Conservation (phyloP, 1,140 invertebrate species). For the Pseudomyrmex dendroicus region DNA sequence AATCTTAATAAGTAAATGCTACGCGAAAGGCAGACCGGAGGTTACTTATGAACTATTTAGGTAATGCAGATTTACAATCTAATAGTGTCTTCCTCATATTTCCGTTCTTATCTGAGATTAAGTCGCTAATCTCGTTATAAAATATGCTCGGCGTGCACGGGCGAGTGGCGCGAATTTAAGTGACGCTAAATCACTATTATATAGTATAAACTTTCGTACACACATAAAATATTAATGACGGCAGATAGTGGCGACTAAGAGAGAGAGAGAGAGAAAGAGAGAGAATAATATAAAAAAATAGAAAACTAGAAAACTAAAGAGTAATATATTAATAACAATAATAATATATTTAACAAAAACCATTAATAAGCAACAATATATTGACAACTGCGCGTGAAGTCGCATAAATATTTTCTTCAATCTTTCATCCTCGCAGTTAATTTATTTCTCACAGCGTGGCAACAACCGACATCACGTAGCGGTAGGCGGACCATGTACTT, state of each 20-base stretch:
- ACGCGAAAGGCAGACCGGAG: not conserved
- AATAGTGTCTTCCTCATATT: slow-evolving; percentile 37
- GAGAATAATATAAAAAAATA: not conserved
- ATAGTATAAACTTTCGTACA: not conserved
- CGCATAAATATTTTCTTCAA: not conserved
- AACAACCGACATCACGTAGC: slow-evolving; percentile 12
- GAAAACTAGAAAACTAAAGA: not conserved
- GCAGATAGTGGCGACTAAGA: no score
- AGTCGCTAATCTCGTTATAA: slow-evolving; percentile 48
- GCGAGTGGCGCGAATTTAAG: slow-evolving; percentile 49
- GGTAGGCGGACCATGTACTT: slow-evolving; percentile 27
- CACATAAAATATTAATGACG: slow-evolving; percentile 37
- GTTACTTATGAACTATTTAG: slow-evolving; percentile 42
- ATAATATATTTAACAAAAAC: no score
- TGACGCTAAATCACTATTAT: slow-evolving; percentile 52
- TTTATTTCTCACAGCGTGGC: slow-evolving; percentile 32
- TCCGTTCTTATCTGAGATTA: slow-evolving; percentile 49
- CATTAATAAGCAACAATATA: not conserved
- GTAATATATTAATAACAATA: not conserved
- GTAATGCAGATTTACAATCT: slow-evolving; percentile 38
- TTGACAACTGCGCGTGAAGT: not conserved
- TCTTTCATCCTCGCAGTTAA: slow-evolving; percentile 11
- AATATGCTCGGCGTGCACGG: slow-evolving; percentile 38
- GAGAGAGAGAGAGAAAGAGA: not conserved
- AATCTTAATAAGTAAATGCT: slow-evolving; percentile 12